phyloP scores from a whole-genome alignment of 2,888 invertebrate species.

The Periphyllus acericola region DNA sequence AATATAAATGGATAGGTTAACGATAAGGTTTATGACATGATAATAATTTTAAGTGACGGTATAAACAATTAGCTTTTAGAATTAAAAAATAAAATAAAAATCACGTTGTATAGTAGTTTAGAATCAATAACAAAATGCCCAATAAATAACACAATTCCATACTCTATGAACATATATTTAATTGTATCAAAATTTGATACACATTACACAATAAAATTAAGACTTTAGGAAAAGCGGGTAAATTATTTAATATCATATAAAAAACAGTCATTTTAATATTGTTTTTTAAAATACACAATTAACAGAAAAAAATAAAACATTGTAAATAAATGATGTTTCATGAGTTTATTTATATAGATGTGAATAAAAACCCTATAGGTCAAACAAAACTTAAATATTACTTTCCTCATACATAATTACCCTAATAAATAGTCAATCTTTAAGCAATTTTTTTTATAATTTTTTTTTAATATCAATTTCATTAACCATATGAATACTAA shows the following conservation, averaged over 20 bases:
- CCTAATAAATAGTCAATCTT: conserved; percentile 59
- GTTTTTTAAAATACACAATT: conserved; percentile 48
- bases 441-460: conserved; percentile 53
- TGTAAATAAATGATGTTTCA: conserved; percentile 36
- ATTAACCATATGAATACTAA: conserved; percentile 54
- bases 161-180: conserved; percentile 55
- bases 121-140: conserved; percentile 59
- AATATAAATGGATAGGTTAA: conserved; percentile 46
- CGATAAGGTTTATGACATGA: conserved; percentile 34
- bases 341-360: conserved; percentile 27
- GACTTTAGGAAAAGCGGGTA: conserved; percentile 42
- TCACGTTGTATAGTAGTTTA: conserved; percentile 45
- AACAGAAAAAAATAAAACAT: conserved; percentile 41
- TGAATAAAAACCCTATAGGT: conserved; percentile 59
- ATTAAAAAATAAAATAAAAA: conserved; percentile 37
- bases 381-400: conserved; percentile 58
- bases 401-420: conserved; percentile 54
- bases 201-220: conserved; percentile 45
- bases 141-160: conserved; percentile 54
- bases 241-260: conserved; percentile 45
- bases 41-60: conserved; percentile 21
- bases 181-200: conserved; percentile 30
- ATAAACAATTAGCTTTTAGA: conserved; percentile 33
- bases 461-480: conserved; percentile 35
- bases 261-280: conserved; percentile 53